Percentiles rank a stretch among this genome's conserved stretches.
Conservation (phyloP, 2,113 vertebrate species). For the Cathartes aura region DNA sequence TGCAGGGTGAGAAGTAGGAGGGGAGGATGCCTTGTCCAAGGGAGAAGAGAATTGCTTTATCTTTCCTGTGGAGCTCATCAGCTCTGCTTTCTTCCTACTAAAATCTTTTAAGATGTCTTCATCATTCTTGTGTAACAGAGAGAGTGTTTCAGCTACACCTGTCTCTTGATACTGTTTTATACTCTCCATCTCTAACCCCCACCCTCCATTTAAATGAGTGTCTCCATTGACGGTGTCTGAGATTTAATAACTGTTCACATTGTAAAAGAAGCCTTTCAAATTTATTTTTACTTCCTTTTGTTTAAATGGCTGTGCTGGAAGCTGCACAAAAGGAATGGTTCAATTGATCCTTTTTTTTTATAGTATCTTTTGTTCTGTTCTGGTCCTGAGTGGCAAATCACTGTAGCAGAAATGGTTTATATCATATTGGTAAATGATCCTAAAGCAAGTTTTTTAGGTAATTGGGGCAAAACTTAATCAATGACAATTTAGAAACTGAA, state of each 20-base stretch:
- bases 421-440: neutral
- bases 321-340: neutral
- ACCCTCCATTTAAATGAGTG: neutral
- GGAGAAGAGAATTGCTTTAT: neutral
- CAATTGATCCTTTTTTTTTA: neutral
- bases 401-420: neutral
- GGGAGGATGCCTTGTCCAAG: fast-evolving
- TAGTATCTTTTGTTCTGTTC: neutral
- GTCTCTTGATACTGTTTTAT: neutral
- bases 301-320: neutral
- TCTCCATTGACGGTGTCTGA: neutral
- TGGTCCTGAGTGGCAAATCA: neutral
- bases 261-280: neutral
- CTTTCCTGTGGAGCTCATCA: neutral
- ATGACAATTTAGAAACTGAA: neutral
- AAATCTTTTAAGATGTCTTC: neutral
- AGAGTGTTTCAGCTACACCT: neutral
- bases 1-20: neutral
- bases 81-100: neutral
- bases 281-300: neutral
- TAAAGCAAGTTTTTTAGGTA: neutral
- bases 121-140: neutral
- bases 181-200: neutral
- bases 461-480: neutral
- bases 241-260: neutral